Conservation (phyloP, 2,113 vertebrate species). For the Nothoprocta perdicaria region DNA sequence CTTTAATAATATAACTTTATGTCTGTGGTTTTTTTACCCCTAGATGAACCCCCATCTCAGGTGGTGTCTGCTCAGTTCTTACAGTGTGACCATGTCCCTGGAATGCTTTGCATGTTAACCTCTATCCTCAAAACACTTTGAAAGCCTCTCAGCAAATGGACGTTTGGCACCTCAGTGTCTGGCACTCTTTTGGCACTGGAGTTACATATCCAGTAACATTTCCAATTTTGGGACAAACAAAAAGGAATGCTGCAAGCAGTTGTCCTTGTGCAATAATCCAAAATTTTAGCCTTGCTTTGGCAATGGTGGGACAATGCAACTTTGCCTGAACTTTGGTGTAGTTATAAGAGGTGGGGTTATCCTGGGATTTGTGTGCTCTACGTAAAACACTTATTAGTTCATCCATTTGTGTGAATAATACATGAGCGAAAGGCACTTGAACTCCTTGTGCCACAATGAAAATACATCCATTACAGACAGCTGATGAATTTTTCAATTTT, state of each 20-base stretch:
- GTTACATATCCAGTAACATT: neutral
- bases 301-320: neutral
- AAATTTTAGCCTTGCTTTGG: neutral
- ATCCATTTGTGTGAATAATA: neutral
- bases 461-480: neutral
- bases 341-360: neutral
- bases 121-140: neutral
- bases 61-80: neutral
- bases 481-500: slow-evolving; percentile 35
- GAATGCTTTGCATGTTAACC: neutral
- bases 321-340: neutral
- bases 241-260: neutral
- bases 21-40: too few species aligned
- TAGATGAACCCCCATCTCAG: neutral
- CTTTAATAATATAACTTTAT: too few species aligned
- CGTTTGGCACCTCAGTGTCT: neutral
- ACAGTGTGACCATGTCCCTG: rapidly evolving
- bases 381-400: neutral
- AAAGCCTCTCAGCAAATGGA: neutral
- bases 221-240: neutral
- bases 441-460: slow-evolving; percentile 1
- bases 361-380: neutral
- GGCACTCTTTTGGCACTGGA: neutral
- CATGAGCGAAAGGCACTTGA: neutral
- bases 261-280: neutral